Evolutionary conservation across 2,797 vertebrate genomes (phyloP).

Genomic region (Rallus crepitans): DNA sequence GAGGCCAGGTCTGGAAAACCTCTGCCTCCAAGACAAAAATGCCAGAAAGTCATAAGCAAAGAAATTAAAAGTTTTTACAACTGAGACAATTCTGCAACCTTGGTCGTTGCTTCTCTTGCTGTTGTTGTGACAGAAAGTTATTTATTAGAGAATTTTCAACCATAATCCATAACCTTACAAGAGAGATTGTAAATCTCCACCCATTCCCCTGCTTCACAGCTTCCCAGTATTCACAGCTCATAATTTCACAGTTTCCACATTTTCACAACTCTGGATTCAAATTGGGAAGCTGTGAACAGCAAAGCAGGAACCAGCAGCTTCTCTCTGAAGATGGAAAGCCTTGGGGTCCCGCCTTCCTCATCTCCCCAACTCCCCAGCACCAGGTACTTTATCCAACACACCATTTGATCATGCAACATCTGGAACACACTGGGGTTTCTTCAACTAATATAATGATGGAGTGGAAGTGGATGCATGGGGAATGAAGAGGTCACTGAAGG

Average conservation of each 20-base stretch:
- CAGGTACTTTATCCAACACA: background rate
- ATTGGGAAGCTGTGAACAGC: conserved; percentile 52
- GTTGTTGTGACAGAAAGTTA: background rate
- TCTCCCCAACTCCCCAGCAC: too few species aligned
- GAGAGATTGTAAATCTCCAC: background rate
- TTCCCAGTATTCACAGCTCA: conserved; percentile 41
- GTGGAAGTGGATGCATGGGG: background rate
- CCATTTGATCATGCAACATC: conserved; percentile 3
- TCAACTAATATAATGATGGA: background rate
- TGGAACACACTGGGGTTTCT: background rate
- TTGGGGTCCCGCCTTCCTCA: background rate
- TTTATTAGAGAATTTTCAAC: conserved; percentile 3
- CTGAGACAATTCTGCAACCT: background rate
- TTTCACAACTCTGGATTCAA: conserved; percentile 58
- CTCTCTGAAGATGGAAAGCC: background rate
- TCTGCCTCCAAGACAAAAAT: background rate
- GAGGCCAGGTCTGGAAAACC: background rate
- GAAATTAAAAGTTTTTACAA: background rate
- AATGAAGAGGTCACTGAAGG: background rate
- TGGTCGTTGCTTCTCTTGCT: background rate
- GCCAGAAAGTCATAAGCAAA: background rate
- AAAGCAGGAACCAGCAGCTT: background rate
- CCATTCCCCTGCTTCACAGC: background rate
- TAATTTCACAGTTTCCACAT: conserved; percentile 58
- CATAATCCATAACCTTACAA: background rate